A percentile compares a stretch with the other conserved stretches of the same genome.
These are phyloP conservation scores for Drosophila nebulosa DNA, from an alignment of 1,140 invertebrate species.

Conservation along the genomic window DNA sequence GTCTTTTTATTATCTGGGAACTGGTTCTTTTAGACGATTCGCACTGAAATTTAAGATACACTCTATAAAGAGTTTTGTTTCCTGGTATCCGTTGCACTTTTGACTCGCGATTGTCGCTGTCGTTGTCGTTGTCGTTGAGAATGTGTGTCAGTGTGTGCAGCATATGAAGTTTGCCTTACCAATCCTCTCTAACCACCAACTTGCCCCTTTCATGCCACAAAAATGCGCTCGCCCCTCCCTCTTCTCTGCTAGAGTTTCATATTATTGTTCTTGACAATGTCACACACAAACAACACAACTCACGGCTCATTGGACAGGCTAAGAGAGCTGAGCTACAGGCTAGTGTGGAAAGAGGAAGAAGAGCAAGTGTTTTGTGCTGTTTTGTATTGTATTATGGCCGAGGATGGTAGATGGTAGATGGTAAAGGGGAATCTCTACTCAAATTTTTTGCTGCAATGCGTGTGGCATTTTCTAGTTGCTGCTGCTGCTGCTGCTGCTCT, in stretches of 20 bases:
- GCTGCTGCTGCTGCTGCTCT: conserved; percentile 11
- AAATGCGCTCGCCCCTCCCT: neutral
- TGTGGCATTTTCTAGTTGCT: conserved; percentile 26
- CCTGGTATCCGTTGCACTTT: conserved; percentile 28
- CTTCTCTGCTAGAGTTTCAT: conserved; percentile 12
- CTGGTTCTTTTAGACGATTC: neutral
- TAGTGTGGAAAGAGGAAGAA: neutral
- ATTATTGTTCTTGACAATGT: conserved; percentile 42
- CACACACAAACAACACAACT: conserved; percentile 30
- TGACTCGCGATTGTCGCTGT: conserved; percentile 12
- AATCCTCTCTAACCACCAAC: neutral
- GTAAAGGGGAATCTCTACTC: neutral
- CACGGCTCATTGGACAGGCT: conserved; percentile 21
- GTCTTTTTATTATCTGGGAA: too few species aligned
- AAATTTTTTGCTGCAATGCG: conserved; percentile 44
- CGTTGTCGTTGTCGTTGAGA: conserved; percentile 1
- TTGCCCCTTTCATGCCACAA: neutral
- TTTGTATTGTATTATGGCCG: conserved; percentile 39
- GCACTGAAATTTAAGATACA: neutral
- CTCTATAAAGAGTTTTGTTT: conserved; percentile 1
- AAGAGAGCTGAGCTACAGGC: neutral
- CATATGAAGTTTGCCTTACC: neutral
- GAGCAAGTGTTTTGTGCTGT: conserved; percentile 42
- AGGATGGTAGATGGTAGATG: neutral
- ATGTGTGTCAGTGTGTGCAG: conserved; percentile 30